These are phyloP conservation scores for Delia radicum DNA, from an alignment of 1,140 invertebrate species.

Conservation along the genomic window DNA sequence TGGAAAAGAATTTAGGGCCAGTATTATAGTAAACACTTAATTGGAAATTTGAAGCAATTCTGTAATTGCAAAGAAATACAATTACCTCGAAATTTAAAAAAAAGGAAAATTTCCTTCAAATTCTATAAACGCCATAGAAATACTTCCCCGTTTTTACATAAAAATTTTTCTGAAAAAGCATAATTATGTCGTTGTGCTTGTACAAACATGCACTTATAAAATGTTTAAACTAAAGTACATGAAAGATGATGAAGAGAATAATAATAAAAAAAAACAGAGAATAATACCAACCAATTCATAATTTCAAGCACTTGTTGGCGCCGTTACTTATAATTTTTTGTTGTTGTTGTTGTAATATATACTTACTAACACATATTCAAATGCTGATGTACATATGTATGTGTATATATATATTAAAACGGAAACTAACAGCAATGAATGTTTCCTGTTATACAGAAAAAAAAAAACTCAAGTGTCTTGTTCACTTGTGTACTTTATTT, in stretches of 20 bases:
- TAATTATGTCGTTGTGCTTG: not conserved
- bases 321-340: not conserved
- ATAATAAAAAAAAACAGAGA: not conserved
- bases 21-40: no score
- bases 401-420: not conserved
- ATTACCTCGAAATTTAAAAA: no score
- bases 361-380: not conserved
- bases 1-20: no score
- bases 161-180: not conserved
- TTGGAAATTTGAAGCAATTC: no score
- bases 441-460: slow-evolving; percentile 1
- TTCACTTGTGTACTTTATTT: slow-evolving; percentile 12
- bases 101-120: no score
- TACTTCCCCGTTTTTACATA: no score
- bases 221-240: not conserved
- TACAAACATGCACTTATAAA: not conserved
- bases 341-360: not conserved
- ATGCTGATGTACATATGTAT: not conserved
- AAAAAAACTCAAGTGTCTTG: slow-evolving; percentile 11
- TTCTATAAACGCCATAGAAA: no score
- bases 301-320: not conserved
- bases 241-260: not conserved
- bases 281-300: not conserved
- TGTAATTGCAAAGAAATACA: no score
- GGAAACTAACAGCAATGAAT: slow-evolving; percentile 12